Conservation (phyloP, 2,888 invertebrate genomes). For the Drosophila rubida region DNA sequence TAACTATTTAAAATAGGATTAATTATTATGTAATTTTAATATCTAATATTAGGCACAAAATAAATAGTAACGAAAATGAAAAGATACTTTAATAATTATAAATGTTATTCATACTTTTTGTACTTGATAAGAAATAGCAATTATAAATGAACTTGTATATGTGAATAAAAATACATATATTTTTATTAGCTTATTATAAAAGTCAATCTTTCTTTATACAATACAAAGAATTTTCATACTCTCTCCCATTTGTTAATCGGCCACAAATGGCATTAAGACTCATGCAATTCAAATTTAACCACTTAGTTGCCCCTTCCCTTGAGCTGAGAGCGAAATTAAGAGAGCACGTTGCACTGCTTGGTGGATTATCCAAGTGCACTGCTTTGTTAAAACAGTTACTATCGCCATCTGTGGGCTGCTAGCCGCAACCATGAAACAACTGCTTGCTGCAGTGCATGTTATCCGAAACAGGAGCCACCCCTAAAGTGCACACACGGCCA, state of each 20-base stretch:
- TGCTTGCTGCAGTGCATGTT: conserved; percentile 43
- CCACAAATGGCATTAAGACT: conserved; percentile 16
- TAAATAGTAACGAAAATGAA: no score
- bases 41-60: no score
- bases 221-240: no score
- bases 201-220: no score
- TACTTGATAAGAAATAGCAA: no score
- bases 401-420: conserved; percentile 38
- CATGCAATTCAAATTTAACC: conserved; percentile 14
- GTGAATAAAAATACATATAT: no score
- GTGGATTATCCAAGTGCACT: conserved; percentile 39
- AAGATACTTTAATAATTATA: no score
- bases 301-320: background rate
- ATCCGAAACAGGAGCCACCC: conserved; percentile 50
- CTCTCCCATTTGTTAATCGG: background rate
- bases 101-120: no score
- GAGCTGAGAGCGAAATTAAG: conserved; percentile 35
- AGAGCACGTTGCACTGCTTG: conserved; percentile 49
- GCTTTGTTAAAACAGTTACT: conserved; percentile 1
- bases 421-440: conserved; percentile 2
- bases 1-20: no score
- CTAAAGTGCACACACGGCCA: conserved; percentile 8
- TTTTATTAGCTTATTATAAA: no score
- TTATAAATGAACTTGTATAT: no score
- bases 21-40: no score